phyloP scores from a whole-genome alignment of 2,113 vertebrate species.

The Rhea americana region DNA sequence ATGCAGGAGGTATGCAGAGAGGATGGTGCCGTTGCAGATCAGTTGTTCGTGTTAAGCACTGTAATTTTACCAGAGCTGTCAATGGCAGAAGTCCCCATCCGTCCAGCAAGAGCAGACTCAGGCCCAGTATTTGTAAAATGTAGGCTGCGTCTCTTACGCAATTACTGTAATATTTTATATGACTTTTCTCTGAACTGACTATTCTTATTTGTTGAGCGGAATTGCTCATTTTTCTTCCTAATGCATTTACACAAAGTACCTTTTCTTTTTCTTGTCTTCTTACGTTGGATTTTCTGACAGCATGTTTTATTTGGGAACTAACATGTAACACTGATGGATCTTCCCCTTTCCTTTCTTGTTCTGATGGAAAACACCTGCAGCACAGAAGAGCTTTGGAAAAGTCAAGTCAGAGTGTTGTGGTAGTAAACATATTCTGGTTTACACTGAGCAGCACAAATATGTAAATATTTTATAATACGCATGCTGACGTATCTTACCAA shows the following conservation, averaged over 20 bases:
- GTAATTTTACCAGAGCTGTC: background rate
- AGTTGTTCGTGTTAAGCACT: background rate
- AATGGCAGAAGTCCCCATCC: background rate
- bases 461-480: conserved; percentile 62
- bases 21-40: no score
- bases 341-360: conserved; percentile 36
- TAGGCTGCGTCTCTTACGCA: no score
- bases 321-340: conserved; percentile 12
- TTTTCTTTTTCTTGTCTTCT: conserved; percentile 35
- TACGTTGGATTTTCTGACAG: conserved; percentile 16
- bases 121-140: background rate
- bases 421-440: conserved; percentile 20
- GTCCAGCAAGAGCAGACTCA: background rate
- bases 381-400: conserved; percentile 29
- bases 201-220: conserved; percentile 10
- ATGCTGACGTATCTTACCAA: background rate
- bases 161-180: conserved; percentile 13
- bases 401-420: conserved; percentile 12
- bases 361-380: conserved; percentile 34
- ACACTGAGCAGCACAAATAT: conserved; percentile 58
- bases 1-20: background rate
- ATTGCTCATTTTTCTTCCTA: background rate
- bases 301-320: conserved; percentile 43
- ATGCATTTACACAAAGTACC: background rate
- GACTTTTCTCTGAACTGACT: conserved; percentile 10